Evolutionary conservation across 2,113 vertebrate genomes (phyloP).

Genomic region (Rhinichthys klamathensis): DNA sequence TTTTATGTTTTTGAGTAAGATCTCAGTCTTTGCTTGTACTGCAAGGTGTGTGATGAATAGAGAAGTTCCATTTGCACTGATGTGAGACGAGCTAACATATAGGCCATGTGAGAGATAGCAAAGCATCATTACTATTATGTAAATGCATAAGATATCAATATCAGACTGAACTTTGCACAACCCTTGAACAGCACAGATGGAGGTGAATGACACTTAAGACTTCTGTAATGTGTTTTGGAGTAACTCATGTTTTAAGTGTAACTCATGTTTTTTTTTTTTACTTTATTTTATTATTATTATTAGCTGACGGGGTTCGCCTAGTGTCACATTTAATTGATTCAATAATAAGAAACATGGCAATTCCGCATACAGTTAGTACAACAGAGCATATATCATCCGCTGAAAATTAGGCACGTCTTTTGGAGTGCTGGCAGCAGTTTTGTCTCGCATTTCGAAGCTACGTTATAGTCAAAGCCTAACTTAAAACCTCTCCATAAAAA

Average conservation of each 20-base stretch:
- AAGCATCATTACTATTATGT: neutral
- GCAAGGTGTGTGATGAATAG: slow-evolving; percentile 39
- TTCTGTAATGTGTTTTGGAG: neutral
- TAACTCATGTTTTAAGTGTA: too few species aligned
- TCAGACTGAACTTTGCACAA: slow-evolving; percentile 51
- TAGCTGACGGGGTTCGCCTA: too few species aligned
- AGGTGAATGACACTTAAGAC: neutral
- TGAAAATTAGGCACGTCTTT: neutral
- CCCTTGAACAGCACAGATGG: neutral
- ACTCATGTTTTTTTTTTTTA: too few species aligned
- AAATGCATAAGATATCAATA: slow-evolving; percentile 36
- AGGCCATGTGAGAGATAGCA: neutral
- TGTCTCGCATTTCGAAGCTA: neutral
- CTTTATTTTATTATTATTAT: too few species aligned
- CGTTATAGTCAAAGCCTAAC: neutral
- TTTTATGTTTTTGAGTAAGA: slow-evolving; percentile 27
- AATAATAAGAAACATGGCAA: neutral
- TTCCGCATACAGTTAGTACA: neutral
- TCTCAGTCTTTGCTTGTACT: slow-evolving; percentile 19
- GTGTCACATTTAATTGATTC: neutral
- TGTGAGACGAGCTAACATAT: neutral
- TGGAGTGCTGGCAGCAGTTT: neutral
- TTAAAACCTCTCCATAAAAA: neutral
- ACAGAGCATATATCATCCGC: neutral
- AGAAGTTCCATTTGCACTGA: slow-evolving; percentile 30